A percentile compares a stretch with the other conserved stretches of the same genome.
These are phyloP conservation scores for Irena cyanogastra DNA, from an alignment of 2,113 vertebrate genomes.

Conservation along the genomic window DNA sequence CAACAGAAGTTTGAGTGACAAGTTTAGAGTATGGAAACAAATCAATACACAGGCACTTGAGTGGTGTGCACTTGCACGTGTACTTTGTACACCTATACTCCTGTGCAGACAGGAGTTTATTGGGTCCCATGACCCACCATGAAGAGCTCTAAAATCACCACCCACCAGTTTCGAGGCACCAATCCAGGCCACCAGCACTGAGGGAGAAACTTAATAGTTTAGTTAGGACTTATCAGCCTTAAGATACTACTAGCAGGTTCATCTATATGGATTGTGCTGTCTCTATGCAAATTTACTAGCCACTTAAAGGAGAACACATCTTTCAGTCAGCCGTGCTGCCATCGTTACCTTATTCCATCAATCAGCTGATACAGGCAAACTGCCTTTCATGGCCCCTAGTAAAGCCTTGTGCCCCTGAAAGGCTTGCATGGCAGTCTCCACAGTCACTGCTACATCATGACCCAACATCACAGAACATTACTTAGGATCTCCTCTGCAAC, in stretches of 20 bases:
- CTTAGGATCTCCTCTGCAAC: not conserved
- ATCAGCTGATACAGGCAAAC: not conserved
- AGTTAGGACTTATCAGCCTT: not conserved
- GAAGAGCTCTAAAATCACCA: not conserved
- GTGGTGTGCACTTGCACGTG: accelerated
- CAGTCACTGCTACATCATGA: not conserved
- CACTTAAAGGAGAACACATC: not conserved
- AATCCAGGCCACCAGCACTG: not conserved
- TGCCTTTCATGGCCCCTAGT: not conserved
- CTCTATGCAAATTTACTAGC: not conserved
- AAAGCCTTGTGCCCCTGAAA: not conserved
- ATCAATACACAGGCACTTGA: not conserved
- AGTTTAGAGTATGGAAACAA: not conserved
- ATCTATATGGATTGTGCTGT: not conserved
- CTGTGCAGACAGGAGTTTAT: not conserved
- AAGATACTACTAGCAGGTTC: not conserved
- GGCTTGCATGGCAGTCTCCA: not conserved
- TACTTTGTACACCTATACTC: not conserved
- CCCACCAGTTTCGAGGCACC: not conserved
- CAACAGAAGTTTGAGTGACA: not conserved
- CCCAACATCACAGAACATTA: not conserved
- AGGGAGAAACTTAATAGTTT: not conserved
- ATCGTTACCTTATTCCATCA: not conserved
- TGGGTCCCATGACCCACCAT: not conserved
- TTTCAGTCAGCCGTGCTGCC: not conserved